A percentile compares a stretch with the other conserved stretches of the same genome.
phyloP scores from a whole-genome alignment of 2,888 invertebrate genomes.

The Elegia similella region DNA sequence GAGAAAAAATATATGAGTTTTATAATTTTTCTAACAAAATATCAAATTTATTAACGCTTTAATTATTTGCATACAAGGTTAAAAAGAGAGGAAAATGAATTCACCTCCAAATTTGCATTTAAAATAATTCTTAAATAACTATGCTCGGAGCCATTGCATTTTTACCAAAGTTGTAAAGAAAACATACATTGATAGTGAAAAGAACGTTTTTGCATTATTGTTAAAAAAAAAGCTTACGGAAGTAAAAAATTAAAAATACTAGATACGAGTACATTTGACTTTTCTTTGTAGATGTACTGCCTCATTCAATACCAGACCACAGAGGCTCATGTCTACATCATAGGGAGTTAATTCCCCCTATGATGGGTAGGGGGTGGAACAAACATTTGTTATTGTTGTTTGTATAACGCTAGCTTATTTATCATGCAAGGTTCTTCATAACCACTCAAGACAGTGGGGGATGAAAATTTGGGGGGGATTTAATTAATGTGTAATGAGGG shows the following conservation, averaged over 20 bases:
- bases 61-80: no score
- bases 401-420: slow-evolving; percentile 1
- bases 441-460: slow-evolving; percentile 12
- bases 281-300: background rate
- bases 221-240: no score
- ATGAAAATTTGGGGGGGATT: slow-evolving; percentile 9
- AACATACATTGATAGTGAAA: no score
- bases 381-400: slow-evolving; percentile 8
- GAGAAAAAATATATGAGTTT: no score
- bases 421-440: slow-evolving; percentile 6
- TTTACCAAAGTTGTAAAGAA: no score
- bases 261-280: background rate
- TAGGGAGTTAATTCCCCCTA: background rate
- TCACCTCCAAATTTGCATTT: no score
- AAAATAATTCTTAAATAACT: no score
- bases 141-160: no score
- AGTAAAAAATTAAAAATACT: background rate
- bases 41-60: no score
- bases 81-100: no score
- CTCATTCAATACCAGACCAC: slow-evolving; percentile 1
- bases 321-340: background rate
- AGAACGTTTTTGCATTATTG: no score
- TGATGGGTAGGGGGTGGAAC: background rate
- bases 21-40: no score
- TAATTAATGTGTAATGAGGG: slow-evolving; percentile 3